Base-by-base conservation (phyloP, 2,888 invertebrate species). In the Barypeithes pellucidus region DNA sequence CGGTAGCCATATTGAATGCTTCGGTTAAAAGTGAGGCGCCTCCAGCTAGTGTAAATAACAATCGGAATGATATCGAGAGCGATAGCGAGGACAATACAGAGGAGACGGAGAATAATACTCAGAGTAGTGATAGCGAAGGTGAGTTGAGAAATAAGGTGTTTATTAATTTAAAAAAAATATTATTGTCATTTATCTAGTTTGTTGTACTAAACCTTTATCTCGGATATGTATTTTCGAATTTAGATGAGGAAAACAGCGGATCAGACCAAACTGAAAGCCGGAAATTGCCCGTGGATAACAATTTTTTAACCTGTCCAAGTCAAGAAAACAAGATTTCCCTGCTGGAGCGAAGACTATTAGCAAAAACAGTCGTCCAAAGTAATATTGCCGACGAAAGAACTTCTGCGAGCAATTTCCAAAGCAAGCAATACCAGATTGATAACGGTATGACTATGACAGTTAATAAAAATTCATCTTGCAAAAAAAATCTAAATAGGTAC, bases 331-430 rank as follows among this genome's bases (percentile, higher is more conserved):
- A 82, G 70, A 81, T 84, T 20, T 83, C 82, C 0, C 71, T 85
- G 20, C 68, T 85, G 57, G 85, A 85, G 65, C 84, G 84, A 72
- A 79, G 85, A 12, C 72, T 85, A n/a, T 29, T 84, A n/a, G 84
- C 83, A 1, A 80, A 80, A 54, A 78, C 77, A 54, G 22, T 78
- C 8, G 57, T 60, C 16, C 79, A 80, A 2, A 79, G 79, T 1
- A 75, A 76, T 29, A 33, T 54, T 36, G 16, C 9, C 9, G 12
- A 29, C 14, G 72, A 75, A 67, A 45, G 73, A 72, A 57, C 12
- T 33, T 0, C 24, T 36, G 29, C 3, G 9, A 18, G 33, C 14
- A 61, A 24, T 11, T 24, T 12, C 3, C 59, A 41, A 2, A 36
- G 14, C 29, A 39, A 16, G 29, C 29, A 50, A 1, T 47, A 47